Evolutionary conservation across 2,113 vertebrate genomes (phyloP).

Genomic region (Notarius lentiginosus): DNA sequence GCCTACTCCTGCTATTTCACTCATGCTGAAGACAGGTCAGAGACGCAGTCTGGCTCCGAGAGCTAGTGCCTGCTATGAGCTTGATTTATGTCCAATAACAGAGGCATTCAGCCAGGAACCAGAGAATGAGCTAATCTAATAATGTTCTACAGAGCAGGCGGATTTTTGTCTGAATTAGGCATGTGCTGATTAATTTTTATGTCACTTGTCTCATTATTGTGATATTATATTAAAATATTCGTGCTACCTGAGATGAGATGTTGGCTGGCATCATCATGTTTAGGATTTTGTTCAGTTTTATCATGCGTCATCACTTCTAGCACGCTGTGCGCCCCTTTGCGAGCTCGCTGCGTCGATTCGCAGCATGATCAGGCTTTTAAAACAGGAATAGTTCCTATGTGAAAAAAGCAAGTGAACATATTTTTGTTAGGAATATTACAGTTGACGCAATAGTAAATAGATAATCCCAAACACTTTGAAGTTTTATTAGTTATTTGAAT

Average conservation of each 20-base stretch:
- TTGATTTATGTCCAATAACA: conserved; percentile 9
- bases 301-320: not conserved
- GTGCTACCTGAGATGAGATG: not conserved
- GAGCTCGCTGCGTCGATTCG: not conserved
- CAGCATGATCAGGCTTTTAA: not conserved
- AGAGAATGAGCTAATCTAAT: not conserved
- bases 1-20: conserved; percentile 77
- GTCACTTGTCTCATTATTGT: not conserved
- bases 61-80: not conserved
- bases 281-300: not conserved
- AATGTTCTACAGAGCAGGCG: not conserved
- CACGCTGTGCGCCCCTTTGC: not conserved
- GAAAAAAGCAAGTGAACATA: not conserved
- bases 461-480: not conserved
- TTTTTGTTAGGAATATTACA: not conserved
- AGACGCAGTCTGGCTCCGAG: not conserved
- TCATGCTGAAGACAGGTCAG: conserved; percentile 94
- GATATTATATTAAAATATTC: not conserved
- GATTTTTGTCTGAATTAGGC: not conserved
- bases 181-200: not conserved
- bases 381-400: not conserved
- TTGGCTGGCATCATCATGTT: not conserved
- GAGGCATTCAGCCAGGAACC: not conserved
- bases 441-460: not conserved
- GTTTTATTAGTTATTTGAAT: not conserved